phyloP scores from a whole-genome alignment of 2,113 vertebrate genomes.

The Tachysurus fulvidraco region DNA sequence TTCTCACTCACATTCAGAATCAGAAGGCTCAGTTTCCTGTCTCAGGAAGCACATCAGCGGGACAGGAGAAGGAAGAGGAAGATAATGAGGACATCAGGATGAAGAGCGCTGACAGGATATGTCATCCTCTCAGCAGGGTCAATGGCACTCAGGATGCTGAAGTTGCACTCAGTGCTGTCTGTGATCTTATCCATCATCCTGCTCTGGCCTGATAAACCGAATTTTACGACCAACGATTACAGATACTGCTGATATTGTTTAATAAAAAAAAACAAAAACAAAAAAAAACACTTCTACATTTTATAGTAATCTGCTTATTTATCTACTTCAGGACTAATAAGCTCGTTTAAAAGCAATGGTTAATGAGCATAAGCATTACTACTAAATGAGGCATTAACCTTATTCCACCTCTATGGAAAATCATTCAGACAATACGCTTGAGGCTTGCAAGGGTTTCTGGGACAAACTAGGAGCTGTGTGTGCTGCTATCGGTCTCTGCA shows the following conservation, averaged over 20 bases:
- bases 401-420: constrained; percentile 30
- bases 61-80: constrained; percentile 39
- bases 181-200: constrained; percentile 36
- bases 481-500: constrained; percentile 45
- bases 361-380: constrained; percentile 19
- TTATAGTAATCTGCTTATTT: neutral
- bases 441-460: neutral
- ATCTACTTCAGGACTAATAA: neutral
- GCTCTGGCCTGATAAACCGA: constrained; percentile 19
- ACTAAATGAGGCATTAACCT: constrained; percentile 45
- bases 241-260: neutral
- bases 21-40: constrained; percentile 23
- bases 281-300: neutral
- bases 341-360: neutral
- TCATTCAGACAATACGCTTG: neutral
- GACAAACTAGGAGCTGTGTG: neutral
- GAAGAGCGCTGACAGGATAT: constrained; percentile 53
- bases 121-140: constrained; percentile 51
- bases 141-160: constrained; percentile 48
- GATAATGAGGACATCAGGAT: constrained; percentile 53
- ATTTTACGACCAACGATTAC: neutral
- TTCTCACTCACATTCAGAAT: constrained; percentile 6
- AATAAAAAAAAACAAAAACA: neutral
- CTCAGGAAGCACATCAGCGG: constrained; percentile 28
- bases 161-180: constrained; percentile 42